Base-by-base conservation (phyloP, 2,888 invertebrate species). In the Pyrochroa serraticornis region DNA sequence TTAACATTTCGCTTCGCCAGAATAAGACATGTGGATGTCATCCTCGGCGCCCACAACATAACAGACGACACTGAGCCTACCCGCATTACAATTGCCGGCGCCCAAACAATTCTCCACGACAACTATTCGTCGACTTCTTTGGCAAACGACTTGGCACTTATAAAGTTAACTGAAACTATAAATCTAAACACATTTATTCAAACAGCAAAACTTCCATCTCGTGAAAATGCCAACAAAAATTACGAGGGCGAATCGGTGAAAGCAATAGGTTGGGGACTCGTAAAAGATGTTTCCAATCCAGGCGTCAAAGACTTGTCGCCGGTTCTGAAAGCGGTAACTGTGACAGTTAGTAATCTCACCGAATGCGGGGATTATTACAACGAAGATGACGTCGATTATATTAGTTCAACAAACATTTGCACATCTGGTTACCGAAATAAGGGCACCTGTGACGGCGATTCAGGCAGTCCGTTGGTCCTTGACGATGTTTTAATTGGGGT, bases 11-110 rank as follows among this genome's bases (percentile, higher is more conserved):
- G 33, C 8, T 33, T 12, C 31, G n/a, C 31, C 44, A 69, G 69
- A 8, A 64, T 66, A 1, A 7, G 36, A 6, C 10, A 30, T 7
- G 69, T 70, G 2, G 62, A 67, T 31, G 65, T 71, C 5, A 63
- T 72, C 43, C 49, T 72, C 8, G 72, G 72, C 33, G 72, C 70
- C 3, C 72, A 72, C 48, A 71, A 71, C 49, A 49, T 68, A 14
- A 61, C 66, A 7, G 45, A 53, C 10, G 36, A 44, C 6, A 42
- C 51, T 6, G 69, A 70, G 62, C 31, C 56, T 7, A 60, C 59
- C 1, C 69, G 67, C 47, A 32, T 62, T 1, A 47, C 38, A 8
- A 55, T 62, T n/a, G n/a, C 36, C 10, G 60, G 55, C 7, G 42
- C 22, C 7, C 14, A 64, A 34, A 55, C 69, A n/a, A 66, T 57